Evolutionary conservation across 2,113 vertebrate genomes (phyloP).

Genomic region (Xiphophorus hellerii): DNA sequence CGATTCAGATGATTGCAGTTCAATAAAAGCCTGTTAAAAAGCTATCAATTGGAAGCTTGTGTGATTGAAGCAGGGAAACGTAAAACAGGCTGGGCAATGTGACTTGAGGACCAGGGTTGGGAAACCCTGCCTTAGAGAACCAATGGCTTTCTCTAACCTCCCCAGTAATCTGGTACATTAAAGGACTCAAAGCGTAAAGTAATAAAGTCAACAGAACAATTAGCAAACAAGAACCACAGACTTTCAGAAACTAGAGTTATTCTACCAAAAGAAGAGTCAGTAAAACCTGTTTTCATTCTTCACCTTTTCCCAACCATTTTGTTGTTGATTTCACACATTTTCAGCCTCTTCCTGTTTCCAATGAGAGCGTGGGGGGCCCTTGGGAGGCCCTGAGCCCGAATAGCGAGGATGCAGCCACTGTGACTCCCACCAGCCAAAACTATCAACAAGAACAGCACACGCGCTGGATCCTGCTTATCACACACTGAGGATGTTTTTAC

Average conservation of each 20-base stretch:
- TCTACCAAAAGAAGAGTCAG: neutral
- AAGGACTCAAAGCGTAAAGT: no score
- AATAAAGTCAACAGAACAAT: no score
- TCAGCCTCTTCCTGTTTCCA: constrained; percentile 45
- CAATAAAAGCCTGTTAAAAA: no score
- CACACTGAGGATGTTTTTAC: constrained; percentile 45
- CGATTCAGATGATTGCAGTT: no score
- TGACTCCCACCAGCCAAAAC: constrained; percentile 49
- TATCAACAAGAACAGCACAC: constrained; percentile 48
- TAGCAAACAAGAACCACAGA: neutral
- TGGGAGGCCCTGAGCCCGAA: constrained; percentile 38
- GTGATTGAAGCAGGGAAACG: no score
- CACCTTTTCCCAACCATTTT: neutral
- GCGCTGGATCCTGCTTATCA: constrained; percentile 47
- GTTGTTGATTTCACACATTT: constrained; percentile 35
- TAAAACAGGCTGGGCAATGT: no score
- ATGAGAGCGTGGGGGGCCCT: constrained; percentile 12
- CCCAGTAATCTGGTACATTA: no score
- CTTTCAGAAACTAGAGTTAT: neutral
- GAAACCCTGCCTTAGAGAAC: no score
- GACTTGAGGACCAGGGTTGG: no score
- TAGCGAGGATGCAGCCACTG: constrained; percentile 60
- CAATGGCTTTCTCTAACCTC: no score
- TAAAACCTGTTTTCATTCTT: neutral
- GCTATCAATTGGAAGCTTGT: no score